phyloP scores from a whole-genome alignment of 2,113 vertebrate species.

The Muntiacus reevesi region DNA sequence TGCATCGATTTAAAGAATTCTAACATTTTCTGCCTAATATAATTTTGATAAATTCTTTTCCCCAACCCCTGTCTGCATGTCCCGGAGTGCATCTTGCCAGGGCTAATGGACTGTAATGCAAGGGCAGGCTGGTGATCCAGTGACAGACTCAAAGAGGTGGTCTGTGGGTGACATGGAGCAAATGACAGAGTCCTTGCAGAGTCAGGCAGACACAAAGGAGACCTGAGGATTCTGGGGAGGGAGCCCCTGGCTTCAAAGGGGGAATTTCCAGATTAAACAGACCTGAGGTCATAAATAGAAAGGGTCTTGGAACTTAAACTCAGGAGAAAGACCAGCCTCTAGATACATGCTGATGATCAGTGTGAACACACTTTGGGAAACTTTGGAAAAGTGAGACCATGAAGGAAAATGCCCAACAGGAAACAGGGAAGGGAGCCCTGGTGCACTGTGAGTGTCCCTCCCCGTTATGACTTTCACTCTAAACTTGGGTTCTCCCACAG shows the following conservation, averaged over 20 bases:
- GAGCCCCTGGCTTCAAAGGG: not conserved
- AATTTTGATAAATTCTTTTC: not conserved
- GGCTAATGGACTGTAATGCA: not conserved
- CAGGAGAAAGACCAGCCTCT: not conserved
- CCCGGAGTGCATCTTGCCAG: not conserved
- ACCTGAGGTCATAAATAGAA: not conserved
- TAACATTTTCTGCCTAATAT: not conserved
- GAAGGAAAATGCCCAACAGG: fast-evolving
- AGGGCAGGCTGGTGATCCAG: not conserved
- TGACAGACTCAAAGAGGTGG: not conserved
- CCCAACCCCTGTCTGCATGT: not conserved
- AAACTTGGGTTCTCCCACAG: too few species aligned
- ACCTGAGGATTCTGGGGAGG: not conserved
- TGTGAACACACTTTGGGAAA: not conserved
- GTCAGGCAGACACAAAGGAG: not conserved
- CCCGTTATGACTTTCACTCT: too few species aligned
- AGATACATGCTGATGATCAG: not conserved
- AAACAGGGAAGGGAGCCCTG: too few species aligned
- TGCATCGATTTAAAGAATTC: not conserved
- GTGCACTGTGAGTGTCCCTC: too few species aligned
- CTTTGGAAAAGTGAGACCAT: not conserved
- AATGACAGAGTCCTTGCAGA: not conserved
- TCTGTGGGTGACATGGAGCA: not conserved
- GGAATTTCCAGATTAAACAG: fast-evolving
- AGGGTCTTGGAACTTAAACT: not conserved